A percentile compares a stretch with the other conserved stretches of the same genome.
Evolutionary conservation across 2,888 invertebrate genomes (phyloP).

Genomic region (Clivina fossor): DNA sequence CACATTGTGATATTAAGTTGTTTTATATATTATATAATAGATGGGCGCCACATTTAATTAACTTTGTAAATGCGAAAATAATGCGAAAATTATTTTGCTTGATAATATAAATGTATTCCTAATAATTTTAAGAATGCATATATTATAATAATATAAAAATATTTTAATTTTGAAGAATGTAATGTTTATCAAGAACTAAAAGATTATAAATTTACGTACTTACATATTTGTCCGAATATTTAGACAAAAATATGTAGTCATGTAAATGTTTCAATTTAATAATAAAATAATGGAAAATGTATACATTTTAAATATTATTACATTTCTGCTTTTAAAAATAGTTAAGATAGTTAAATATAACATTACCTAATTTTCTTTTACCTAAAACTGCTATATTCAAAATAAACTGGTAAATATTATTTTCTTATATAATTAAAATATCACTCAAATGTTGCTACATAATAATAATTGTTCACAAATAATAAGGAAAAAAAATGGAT

Average conservation of each 20-base stretch:
- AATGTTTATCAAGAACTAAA: too few relatives aligned
- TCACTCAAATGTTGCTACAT: constrained; percentile 8
- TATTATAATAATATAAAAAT: too few relatives aligned
- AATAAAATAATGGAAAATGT: constrained; percentile 12
- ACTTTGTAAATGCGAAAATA: too few relatives aligned
- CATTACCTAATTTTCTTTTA: neutral
- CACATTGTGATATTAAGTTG: constrained; percentile 5
- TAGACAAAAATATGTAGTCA: constrained; percentile 8
- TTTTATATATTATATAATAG: neutral
- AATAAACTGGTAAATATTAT: constrained; percentile 29
- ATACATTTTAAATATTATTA: constrained; percentile 26
- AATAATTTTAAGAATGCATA: too few relatives aligned
- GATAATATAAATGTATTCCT: too few relatives aligned
- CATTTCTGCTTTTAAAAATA: constrained; percentile 24
- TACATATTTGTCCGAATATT: constrained; percentile 27
- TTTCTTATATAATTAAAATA: constrained; percentile 25
- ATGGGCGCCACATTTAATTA: too few relatives aligned
- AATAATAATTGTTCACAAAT: constrained; percentile 15
- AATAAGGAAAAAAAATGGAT: constrained; percentile 25
- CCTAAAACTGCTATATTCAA: neutral
- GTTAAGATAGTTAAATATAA: neutral
- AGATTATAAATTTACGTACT: constrained; percentile 25
- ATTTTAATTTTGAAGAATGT: too few relatives aligned
- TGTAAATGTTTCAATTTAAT: constrained; percentile 5
- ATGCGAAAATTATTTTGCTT: too few relatives aligned